Conservation (phyloP, 1,140 invertebrate species). For the Phymastichus coffea region DNA sequence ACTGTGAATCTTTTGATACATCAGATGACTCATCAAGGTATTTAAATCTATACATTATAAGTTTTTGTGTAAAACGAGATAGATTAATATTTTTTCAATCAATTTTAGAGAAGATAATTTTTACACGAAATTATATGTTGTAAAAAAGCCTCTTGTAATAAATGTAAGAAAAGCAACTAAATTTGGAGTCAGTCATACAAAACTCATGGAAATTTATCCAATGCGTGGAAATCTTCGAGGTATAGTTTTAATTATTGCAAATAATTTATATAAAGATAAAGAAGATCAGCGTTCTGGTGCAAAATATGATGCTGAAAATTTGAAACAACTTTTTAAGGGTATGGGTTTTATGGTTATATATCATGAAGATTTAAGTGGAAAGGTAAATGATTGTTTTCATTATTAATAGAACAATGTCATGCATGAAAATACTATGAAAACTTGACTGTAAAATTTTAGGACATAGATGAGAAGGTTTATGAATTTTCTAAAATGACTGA, state of each 20-base stretch:
- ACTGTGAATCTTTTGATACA: slow-evolving; percentile 14
- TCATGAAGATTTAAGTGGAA: slow-evolving; percentile 48
- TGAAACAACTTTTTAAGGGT: slow-evolving; percentile 55
- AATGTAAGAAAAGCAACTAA: slow-evolving; percentile 43
- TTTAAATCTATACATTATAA: background rate
- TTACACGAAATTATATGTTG: slow-evolving; percentile 32
- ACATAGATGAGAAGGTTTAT: slow-evolving; percentile 45
- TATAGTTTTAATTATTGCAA: slow-evolving; percentile 62
- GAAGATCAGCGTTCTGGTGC: slow-evolving; percentile 53
- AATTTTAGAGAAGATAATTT: slow-evolving; percentile 35
- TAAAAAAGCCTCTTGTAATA: slow-evolving; percentile 36
- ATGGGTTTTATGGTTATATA: slow-evolving; percentile 59
- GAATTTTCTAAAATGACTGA: slow-evolving; percentile 46
- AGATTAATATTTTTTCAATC: slow-evolving; percentile 2
- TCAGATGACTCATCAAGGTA: slow-evolving; percentile 17
- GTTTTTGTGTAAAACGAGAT: background rate
- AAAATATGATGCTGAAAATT: slow-evolving; percentile 54
- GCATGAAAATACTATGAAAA: no score
- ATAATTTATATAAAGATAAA: slow-evolving; percentile 42
- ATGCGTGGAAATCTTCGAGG: slow-evolving; percentile 60
- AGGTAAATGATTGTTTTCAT: slow-evolving; percentile 37
- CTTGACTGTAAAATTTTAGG: slow-evolving; percentile 32
- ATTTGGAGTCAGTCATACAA: slow-evolving; percentile 39
- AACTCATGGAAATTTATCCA: slow-evolving; percentile 44
- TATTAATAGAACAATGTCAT: background rate